Percentiles rank a stretch among this genome's conserved stretches.
Conservation (phyloP, 2,113 vertebrate species). For the Ptilorrhoa leucosticta region DNA sequence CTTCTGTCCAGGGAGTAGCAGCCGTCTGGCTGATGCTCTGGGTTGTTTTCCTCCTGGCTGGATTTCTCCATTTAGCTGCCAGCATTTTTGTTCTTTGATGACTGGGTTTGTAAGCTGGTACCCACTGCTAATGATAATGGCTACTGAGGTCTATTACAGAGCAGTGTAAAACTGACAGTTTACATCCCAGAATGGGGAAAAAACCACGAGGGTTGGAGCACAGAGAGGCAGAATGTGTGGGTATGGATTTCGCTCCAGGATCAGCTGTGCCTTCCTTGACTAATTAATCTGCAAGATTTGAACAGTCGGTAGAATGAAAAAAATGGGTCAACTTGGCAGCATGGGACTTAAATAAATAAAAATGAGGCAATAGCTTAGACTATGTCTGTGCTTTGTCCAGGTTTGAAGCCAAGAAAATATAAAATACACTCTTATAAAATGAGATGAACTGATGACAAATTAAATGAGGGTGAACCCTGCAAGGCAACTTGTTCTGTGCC, state of each 20-base stretch:
- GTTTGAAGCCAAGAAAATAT: not conserved
- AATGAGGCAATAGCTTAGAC: constrained; percentile 6
- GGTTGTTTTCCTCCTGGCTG: constrained; percentile 63
- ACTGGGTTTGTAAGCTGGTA: constrained; percentile 59
- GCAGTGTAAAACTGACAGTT: not conserved
- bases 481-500: not conserved
- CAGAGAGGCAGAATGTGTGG: not conserved
- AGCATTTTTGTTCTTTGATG: constrained; percentile 62
- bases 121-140: constrained; percentile 45
- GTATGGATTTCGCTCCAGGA: constrained; percentile 37
- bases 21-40: constrained; percentile 42
- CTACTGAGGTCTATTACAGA: constrained; percentile 43
- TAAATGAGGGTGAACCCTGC: not conserved
- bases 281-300: constrained; percentile 52
- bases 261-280: constrained; percentile 51
- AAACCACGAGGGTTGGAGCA: not conserved
- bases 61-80: constrained; percentile 44
- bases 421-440: not conserved
- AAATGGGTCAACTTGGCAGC: constrained; percentile 55
- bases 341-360: constrained; percentile 44
- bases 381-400: not conserved
- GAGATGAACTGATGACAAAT: not conserved
- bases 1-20: not conserved
- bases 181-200: not conserved
- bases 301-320: constrained; percentile 39